Conservation (phyloP, 1,140 invertebrate species). For the Trachymyrmex cornetzi region DNA sequence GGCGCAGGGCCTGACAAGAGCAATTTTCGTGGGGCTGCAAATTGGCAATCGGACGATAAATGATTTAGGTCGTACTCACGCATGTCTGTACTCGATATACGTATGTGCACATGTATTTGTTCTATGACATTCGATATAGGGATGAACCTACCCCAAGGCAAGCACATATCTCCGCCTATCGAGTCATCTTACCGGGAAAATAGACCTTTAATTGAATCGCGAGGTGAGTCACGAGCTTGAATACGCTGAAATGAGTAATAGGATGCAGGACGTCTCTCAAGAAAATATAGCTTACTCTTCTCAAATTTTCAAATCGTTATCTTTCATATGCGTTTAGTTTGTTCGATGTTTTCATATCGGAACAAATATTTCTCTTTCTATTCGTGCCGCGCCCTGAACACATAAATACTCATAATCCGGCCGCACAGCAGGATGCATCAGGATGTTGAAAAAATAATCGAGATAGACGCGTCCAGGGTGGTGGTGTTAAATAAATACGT, state of each 20-base stretch:
- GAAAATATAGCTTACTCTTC: neutral
- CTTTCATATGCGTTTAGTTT: neutral
- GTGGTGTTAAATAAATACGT: slow-evolving; percentile 65
- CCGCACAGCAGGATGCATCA: neutral
- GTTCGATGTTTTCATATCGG: neutral
- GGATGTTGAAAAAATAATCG: slow-evolving; percentile 64
- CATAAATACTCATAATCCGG: slow-evolving; percentile 66
- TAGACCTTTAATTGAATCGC: slow-evolving; percentile 75
- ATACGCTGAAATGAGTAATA: neutral
- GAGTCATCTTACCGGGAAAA: slow-evolving; percentile 72
- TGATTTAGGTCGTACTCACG: slow-evolving; percentile 70
- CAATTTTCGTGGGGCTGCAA: slow-evolving; percentile 76
- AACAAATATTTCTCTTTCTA: slow-evolving; percentile 58
- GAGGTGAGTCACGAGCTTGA: slow-evolving; percentile 13
- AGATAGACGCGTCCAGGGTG: neutral
- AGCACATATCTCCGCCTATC: slow-evolving; percentile 56
- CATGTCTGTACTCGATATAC: slow-evolving; percentile 31
- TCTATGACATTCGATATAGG: slow-evolving; percentile 33
- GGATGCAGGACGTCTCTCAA: neutral
- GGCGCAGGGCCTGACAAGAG: slow-evolving; percentile 57
- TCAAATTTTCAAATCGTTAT: slow-evolving; percentile 28
- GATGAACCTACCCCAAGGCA: slow-evolving; percentile 73
- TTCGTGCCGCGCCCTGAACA: slow-evolving; percentile 15
- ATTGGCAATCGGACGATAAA: slow-evolving; percentile 78
- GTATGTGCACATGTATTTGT: slow-evolving; percentile 37